Percentiles rank a stretch among this genome's conserved stretches.
Evolutionary conservation across 2,113 vertebrate species (phyloP).

Genomic region (Hystrix cristata): DNA sequence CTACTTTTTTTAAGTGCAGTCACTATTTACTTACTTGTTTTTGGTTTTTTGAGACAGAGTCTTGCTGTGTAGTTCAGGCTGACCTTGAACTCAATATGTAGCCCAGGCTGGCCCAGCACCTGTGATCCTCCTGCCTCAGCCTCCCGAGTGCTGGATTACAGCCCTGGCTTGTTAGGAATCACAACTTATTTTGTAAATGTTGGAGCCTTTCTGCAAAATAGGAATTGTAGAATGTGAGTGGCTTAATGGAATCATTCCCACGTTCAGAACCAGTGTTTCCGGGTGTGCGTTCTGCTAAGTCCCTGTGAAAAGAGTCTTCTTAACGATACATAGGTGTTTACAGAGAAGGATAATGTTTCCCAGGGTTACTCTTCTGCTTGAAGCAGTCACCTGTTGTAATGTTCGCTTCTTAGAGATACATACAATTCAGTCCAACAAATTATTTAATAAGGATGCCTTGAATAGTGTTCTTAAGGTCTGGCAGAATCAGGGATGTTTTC

Average conservation of each 20-base stretch:
- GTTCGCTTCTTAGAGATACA: neutral
- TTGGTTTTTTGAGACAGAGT: neutral
- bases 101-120: neutral
- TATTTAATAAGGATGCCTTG: neutral
- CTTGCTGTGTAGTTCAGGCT: neutral
- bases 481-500: neutral
- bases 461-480: neutral
- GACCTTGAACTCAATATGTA: neutral
- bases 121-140: neutral
- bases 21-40: neutral
- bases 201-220: slow-evolving; percentile 29
- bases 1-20: neutral
- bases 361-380: neutral
- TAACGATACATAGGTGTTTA: neutral
- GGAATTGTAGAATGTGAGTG: neutral
- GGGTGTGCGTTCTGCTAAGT: neutral
- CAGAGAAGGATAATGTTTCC: neutral
- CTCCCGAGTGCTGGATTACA: neutral
- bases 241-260: neutral
- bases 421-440: neutral
- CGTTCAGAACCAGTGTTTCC: slow-evolving; percentile 11
- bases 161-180: neutral
- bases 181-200: slow-evolving; percentile 57
- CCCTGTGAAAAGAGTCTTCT: slow-evolving; percentile 51
- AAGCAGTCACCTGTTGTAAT: neutral